Conservation (phyloP, 2,888 invertebrate genomes). For the Eurois occulta region DNA sequence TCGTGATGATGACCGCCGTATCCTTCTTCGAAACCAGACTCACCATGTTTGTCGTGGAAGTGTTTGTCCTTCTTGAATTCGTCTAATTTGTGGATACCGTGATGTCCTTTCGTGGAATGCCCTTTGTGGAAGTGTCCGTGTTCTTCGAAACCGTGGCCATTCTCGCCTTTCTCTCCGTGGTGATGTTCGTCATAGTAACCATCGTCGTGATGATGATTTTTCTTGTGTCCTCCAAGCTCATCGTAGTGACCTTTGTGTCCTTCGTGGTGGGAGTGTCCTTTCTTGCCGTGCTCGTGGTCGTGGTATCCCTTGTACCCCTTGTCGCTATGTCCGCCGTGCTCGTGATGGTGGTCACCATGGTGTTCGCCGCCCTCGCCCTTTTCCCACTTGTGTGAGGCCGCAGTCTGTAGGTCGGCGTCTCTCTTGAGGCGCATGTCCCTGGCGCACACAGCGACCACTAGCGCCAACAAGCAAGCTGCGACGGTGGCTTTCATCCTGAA, state of each 20-base stretch:
- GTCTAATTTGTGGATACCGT: conserved; percentile 95
- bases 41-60: conserved; percentile 96
- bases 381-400: conserved; percentile 87
- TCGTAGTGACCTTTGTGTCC: conserved; percentile 91
- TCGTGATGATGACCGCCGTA: conserved; percentile 94
- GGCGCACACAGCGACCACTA: conserved; percentile 84
- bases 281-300: conserved; percentile 92
- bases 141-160: conserved; percentile 89
- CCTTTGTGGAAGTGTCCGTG: conserved; percentile 95
- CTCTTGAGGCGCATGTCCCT: conserved; percentile 88
- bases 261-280: conserved; percentile 93
- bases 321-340: conserved; percentile 92
- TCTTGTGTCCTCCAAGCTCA: conserved; percentile 91
- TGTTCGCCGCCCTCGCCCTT: conserved; percentile 92
- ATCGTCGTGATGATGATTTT: conserved; percentile 92
- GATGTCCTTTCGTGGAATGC: conserved; percentile 95
- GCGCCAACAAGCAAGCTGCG: conserved; percentile 82
- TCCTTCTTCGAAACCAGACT: conserved; percentile 94
- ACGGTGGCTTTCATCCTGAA: conserved; percentile 81
- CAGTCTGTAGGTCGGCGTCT: conserved; percentile 87
- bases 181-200: conserved; percentile 92
- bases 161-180: conserved; percentile 92
- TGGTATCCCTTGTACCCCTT: conserved; percentile 93
- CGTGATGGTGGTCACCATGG: conserved; percentile 91
- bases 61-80: conserved; percentile 96